phyloP scores from a whole-genome alignment of 2,113 vertebrate genomes.

The Anas platyrhynchos region DNA sequence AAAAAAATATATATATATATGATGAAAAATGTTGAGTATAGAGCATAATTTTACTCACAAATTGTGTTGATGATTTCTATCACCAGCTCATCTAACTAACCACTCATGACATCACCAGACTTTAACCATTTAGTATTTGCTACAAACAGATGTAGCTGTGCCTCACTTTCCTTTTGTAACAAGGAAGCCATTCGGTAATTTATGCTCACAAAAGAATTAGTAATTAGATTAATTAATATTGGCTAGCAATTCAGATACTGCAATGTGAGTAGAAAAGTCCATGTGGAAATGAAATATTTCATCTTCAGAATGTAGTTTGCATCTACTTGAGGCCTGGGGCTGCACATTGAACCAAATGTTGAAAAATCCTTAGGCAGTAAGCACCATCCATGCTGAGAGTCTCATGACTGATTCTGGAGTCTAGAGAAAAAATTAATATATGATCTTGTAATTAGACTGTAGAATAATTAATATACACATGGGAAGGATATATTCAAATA shows the following conservation, averaged over 20 bases:
- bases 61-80: background rate
- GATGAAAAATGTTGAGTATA: background rate
- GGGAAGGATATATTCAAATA: conserved; percentile 19
- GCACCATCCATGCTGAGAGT: background rate
- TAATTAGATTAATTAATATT: background rate
- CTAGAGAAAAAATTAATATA: conserved; percentile 1
- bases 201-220: background rate
- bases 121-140: background rate
- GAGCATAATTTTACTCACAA: background rate
- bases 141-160: background rate
- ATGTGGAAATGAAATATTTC: background rate
- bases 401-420: background rate
- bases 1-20: background rate
- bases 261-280: background rate
- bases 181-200: background rate
- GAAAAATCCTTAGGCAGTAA: conserved; percentile 19
- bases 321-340: background rate
- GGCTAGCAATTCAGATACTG: background rate
- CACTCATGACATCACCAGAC: background rate
- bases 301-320: background rate
- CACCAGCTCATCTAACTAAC: background rate
- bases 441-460: conserved; percentile 24
- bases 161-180: background rate
- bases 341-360: conserved; percentile 24
- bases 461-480: conserved; percentile 37